These are phyloP conservation scores for Thaleichthys pacificus DNA, from an alignment of 2,797 vertebrate species.

Conservation along the genomic window DNA sequence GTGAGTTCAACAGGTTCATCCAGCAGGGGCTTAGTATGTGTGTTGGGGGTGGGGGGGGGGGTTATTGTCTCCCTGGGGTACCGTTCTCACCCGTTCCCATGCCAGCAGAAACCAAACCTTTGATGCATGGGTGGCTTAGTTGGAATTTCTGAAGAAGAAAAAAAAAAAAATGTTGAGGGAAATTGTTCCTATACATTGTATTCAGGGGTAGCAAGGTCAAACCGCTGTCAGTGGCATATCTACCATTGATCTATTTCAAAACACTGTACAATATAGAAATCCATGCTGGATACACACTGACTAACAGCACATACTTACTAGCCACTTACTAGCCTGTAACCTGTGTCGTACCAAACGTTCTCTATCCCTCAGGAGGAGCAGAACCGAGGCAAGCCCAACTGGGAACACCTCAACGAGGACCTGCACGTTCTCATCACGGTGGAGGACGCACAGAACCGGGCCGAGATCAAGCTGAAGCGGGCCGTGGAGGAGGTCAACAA, in stretches of 20 bases:
- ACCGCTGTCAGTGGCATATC: too few relatives aligned
- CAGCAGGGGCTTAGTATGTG: not conserved
- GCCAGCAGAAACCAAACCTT: not conserved
- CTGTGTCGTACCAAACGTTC: not conserved
- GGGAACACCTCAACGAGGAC: conserved; percentile 93
- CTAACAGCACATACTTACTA: not conserved
- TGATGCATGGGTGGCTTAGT: not conserved
- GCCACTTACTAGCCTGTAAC: not conserved
- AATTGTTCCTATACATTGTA: too few relatives aligned
- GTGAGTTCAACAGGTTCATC: not conserved
- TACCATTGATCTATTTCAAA: too few relatives aligned
- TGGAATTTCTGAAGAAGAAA: not conserved
- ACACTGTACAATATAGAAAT: not conserved
- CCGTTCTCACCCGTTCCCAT: not conserved
- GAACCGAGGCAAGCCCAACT: conserved; percentile 91
- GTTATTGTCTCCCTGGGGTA: not conserved
- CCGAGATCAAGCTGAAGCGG: conserved; percentile 89
- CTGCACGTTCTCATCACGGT: conserved; percentile 93
- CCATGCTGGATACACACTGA: not conserved
- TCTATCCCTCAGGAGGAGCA: conserved; percentile 81
- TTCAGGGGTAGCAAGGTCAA: too few relatives aligned
- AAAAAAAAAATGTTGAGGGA: not conserved
- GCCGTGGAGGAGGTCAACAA: conserved; percentile 92
- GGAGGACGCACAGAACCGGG: conserved; percentile 90
- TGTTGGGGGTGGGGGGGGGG: not conserved